phyloP scores from a whole-genome alignment of 2,888 invertebrate species.

The Hyles lineata region DNA sequence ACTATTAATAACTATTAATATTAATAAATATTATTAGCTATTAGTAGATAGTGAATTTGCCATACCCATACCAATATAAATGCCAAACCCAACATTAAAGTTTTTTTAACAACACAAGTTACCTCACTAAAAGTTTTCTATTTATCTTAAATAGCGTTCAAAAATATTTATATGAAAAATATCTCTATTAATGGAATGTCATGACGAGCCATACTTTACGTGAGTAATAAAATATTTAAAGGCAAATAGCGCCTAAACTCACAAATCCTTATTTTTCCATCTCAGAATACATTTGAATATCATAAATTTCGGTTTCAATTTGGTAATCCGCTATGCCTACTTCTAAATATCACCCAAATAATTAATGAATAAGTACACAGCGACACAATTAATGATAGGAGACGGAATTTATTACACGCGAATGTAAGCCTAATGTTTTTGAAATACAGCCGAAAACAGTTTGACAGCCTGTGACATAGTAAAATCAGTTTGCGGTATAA shows the following conservation, averaged over 20 bases:
- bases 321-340: conserved; percentile 42
- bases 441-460: conserved; percentile 39
- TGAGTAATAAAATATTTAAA: neutral
- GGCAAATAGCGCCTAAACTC: neutral
- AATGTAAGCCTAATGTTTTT: conserved; percentile 38
- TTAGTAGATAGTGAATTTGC: too few relatives aligned
- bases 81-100: neutral
- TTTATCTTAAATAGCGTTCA: neutral
- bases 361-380: conserved; percentile 63
- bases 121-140: neutral
- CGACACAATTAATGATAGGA: conserved; percentile 48
- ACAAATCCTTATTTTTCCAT: conserved; percentile 32
- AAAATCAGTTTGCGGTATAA: conserved; percentile 52
- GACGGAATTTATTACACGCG: conserved; percentile 35
- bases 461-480: conserved; percentile 42
- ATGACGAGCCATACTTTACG: neutral
- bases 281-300: conserved; percentile 30
- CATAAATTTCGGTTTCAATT: conserved; percentile 50
- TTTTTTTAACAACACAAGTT: neutral
- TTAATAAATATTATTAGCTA: too few relatives aligned
- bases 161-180: neutral
- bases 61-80: neutral
- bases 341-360: conserved; percentile 52
- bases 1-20: too few relatives aligned
- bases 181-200: neutral